These are phyloP conservation scores for Hirundichthys speculiger DNA, from an alignment of 2,113 vertebrate species.

Conservation along the genomic window DNA sequence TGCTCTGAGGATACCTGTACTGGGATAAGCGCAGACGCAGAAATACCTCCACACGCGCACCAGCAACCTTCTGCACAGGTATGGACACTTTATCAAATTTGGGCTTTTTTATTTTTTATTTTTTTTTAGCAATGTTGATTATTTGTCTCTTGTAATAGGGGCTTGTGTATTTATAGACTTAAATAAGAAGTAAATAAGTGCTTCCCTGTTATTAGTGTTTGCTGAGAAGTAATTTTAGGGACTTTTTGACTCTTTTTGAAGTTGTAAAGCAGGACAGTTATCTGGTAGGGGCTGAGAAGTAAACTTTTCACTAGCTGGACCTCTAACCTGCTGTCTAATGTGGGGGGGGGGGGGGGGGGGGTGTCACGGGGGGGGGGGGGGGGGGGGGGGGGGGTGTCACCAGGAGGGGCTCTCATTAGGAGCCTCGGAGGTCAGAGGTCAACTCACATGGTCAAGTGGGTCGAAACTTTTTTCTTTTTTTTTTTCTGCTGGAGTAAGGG, in stretches of 20 bases:
- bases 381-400: too few species aligned
- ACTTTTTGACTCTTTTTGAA: background rate
- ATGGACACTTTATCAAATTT: constrained; percentile 12
- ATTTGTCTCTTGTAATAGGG: background rate
- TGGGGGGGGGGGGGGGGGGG: background rate
- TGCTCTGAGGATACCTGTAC: constrained; percentile 45
- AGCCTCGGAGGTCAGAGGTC: constrained; percentile 48
- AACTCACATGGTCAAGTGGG: constrained; percentile 65
- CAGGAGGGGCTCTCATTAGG: constrained; percentile 36
- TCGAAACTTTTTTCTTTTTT: constrained; percentile 13
- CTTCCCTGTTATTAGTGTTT: background rate
- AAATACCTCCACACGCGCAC: constrained; percentile 5
- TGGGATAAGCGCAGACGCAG: constrained; percentile 14
- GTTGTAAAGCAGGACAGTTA: constrained; percentile 18
- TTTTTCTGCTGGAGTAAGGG: constrained; percentile 8
- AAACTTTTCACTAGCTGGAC: constrained; percentile 8
- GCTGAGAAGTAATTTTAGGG: background rate
- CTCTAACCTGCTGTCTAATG: constrained; percentile 30
- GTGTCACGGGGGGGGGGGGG: background rate
- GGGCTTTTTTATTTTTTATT: too few species aligned
- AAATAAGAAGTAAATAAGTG: background rate
- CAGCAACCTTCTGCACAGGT: constrained; percentile 37
- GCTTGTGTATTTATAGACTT: background rate
- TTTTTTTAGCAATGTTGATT: background rate
- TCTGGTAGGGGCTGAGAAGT: constrained; percentile 9